A percentile compares a stretch with the other conserved stretches of the same genome.
Conservation (phyloP, 1,140 invertebrate genomes). For the Camponotus vicinus region DNA sequence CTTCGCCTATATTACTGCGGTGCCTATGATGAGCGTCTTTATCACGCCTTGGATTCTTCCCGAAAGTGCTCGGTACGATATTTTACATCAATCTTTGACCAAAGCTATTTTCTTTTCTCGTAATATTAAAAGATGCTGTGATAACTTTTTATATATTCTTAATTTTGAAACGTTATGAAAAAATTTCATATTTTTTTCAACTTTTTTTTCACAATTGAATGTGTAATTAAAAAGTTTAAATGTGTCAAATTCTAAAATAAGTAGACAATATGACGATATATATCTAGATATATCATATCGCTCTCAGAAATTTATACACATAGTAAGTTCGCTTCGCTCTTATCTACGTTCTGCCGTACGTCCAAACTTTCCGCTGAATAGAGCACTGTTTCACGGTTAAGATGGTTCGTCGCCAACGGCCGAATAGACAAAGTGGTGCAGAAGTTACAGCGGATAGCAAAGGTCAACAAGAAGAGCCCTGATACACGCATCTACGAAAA, state of each 20-base stretch:
- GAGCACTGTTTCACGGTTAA: constrained; percentile 61
- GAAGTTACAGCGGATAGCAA: constrained; percentile 82
- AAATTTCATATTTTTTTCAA: not conserved
- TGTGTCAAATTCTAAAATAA: not conserved
- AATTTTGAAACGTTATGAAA: not conserved
- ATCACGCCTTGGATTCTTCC: constrained; percentile 84
- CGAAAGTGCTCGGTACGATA: constrained; percentile 82
- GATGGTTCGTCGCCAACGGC: constrained; percentile 83
- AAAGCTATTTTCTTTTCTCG: no score
- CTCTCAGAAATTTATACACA: not conserved
- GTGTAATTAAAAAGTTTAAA: constrained; percentile 4
- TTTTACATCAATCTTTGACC: no score
- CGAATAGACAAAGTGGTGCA: constrained; percentile 80
- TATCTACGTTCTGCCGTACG: not conserved
- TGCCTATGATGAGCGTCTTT: constrained; percentile 79
- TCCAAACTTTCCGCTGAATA: constrained; percentile 5
- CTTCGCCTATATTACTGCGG: constrained; percentile 79
- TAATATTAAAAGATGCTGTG: no score
- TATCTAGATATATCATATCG: not conserved
- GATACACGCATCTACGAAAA: constrained; percentile 77
- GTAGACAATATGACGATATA: no score
- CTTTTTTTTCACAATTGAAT: not conserved
- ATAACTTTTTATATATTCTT: no score
- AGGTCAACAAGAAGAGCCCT: constrained; percentile 78
- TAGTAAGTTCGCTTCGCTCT: constrained; percentile 18